Base-by-base conservation (phyloP, 2,113 vertebrate species). In the Cettia cetti region DNA sequence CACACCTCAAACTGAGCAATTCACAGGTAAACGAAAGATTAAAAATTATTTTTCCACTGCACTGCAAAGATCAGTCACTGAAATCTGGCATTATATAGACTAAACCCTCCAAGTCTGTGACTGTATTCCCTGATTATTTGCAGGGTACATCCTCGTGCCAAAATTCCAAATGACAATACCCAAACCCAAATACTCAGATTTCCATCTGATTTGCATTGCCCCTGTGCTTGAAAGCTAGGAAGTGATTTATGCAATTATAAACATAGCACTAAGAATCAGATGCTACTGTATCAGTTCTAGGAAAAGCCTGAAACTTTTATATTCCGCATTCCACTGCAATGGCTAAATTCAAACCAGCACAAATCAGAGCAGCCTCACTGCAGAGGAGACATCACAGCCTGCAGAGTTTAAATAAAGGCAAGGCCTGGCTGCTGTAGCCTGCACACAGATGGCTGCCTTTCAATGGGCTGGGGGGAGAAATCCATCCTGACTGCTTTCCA, bases 401-500 rank as follows among this genome's bases (percentile, higher is more conserved):
- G 86, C 80, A 52, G 82, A n/a, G 88, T 57, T 92, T 78, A 86
- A 92, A 81, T 66, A 89, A 92, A 71, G 44, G 64, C 71, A 89
- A 80, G 79, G 13, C n/a, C 64, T 88, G 53, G 64, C 88, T 89
- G 90, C 76, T 78, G 50, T 14, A 85, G 75, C 42, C 61, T 82
- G 33, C 75, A 77, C 82, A 90, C 7, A 52, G 77, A 93, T 84
- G 92, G 69, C 86, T 92, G 82, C 1, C 39, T 91, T 89, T 94
- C 91, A 92, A 1, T 0, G 1, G 72, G 60, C 22, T 54, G 60
- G 42, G 68, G 66, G 52, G 1, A 74, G 78, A 70, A 86, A 82
- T 84, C 92, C 44, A 88, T 79, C 60, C 82, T 92, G 94, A 71
- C 80, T 86, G 77, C 65, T 96, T 93, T 96, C 88, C 93, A 93